Evolutionary conservation across 2,888 invertebrate species (phyloP), one percentile per base, ranked within the genome.

Genomic region (Danaus chrysippus): DNA sequence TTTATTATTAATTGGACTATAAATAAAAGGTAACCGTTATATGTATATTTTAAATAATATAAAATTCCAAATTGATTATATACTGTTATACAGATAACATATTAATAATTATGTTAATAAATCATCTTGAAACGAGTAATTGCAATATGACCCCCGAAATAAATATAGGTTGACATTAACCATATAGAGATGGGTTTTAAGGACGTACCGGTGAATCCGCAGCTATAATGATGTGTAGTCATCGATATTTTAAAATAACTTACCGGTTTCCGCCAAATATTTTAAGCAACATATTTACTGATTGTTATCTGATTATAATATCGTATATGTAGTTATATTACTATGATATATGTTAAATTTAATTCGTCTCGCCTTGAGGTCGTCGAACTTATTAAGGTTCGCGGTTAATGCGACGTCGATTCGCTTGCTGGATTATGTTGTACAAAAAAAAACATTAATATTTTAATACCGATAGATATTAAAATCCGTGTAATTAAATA

Each of bases 121-220:
- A 46, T 46, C 15, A 12, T 46, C 17, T 8, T 49, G 10, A 17
- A 15, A 49, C 5, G 49, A 49, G 23, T 46, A 46, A 17, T 17
- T 1, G 17, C 10, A 10, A 17, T 11, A 17, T 49, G 49, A 49
- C 49, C 49, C 49, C 49, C 49, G 49, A 65, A 65, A 62, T 58
- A 63, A 59, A 63, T 66, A 66, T 62, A 44, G 53, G 55, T 60
- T 63, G 64, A 68, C 68, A 68, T 66, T 69, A 68, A 63, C 66
- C 63, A 65, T 66, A 60, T 64, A 49, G 57, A 66, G 63, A 55
- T 59, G 43, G 41, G 59, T 52, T 65, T 64, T 64, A 61, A 66
- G 62, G 67, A 53, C 64, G 59, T 62, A 5, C 46, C 12, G 49
- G 17, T 9, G 49, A 17, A 49, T 17, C 15, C 46, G 13, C 17